A percentile compares a stretch with the other conserved stretches of the same genome.
Conservation (phyloP, 2,888 invertebrate genomes). For the Xanthostigma xanthostigma region DNA sequence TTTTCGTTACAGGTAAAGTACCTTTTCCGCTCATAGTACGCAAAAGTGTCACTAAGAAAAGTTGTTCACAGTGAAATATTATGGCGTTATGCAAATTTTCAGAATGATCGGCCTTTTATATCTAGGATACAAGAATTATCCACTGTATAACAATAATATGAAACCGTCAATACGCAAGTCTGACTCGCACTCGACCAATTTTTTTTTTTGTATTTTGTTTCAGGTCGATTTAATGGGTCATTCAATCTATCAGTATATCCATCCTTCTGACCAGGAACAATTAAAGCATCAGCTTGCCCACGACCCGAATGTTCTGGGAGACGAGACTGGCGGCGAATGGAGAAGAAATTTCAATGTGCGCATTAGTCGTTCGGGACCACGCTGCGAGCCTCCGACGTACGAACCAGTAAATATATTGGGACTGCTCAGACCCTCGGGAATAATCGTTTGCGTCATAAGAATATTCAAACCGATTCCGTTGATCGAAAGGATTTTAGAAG, state of each 20-base stretch:
- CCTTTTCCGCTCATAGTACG: too few relatives aligned
- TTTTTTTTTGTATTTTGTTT: conserved; percentile 15
- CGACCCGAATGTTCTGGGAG: conserved; percentile 21
- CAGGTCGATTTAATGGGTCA: conserved; percentile 74
- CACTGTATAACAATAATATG: too few relatives aligned
- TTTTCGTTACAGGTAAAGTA: too few relatives aligned
- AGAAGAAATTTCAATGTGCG: conserved; percentile 35
- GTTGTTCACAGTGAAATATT: too few relatives aligned
- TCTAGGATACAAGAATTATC: too few relatives aligned
- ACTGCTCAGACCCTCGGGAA: conserved; percentile 22
- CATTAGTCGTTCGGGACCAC: conserved; percentile 50
- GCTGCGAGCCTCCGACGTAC: conserved; percentile 55
- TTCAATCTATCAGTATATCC: conserved; percentile 66
- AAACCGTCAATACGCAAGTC: too few relatives aligned
- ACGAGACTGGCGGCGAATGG: conserved; percentile 33
- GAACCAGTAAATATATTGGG: conserved; percentile 57
- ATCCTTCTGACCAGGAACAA: conserved; percentile 62
- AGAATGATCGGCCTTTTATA: too few relatives aligned
- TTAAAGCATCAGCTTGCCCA: conserved; percentile 45
- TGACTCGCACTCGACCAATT: too few relatives aligned
- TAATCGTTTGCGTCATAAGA: conserved; percentile 55
- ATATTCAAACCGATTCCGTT: conserved; percentile 55
- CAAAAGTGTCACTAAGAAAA: too few relatives aligned
- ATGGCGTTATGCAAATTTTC: too few relatives aligned
- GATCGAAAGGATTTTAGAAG: conserved; percentile 47